Base-by-base conservation (phyloP, 2,113 vertebrate species). In the Cnemophilus loriae region DNA sequence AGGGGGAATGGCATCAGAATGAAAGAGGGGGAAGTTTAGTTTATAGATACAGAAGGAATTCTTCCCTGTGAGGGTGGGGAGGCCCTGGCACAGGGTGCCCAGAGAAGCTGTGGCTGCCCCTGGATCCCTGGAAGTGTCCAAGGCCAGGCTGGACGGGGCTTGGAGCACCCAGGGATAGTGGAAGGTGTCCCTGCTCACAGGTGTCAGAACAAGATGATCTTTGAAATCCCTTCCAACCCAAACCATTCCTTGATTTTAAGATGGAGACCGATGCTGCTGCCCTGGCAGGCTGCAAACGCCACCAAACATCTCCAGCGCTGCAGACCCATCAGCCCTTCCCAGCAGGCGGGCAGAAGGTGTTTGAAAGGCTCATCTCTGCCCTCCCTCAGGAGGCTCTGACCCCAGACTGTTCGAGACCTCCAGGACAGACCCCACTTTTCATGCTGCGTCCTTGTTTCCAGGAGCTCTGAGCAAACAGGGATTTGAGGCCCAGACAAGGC, bases 401-500 rank as follows among this genome's bases (percentile, higher is more conserved):
- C 61, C 26, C 7, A 55, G 11, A 52, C 2, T 15, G 22, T 2
- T 16, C 49, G 11, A 27, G 14, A 76, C 9, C 44, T 71, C 16
- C 37, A 53, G 60, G 20, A 44, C 30, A 53, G 27, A 84, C 24
- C 28, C 16, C 16, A 16, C 24, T 65, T 61, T 20, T 44, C 5
- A 0, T 2, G 6, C 5, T 33, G 49, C 39, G 61, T 21, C 78
- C 61, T 87, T 26, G 6, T 71, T 74, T 57, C 64, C 76, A 75
- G 59, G 20, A 95, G 52, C 39, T 9, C 52, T 35, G 69, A 61
- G 50, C 67, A 50, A 61, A 61, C 57, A 63, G 16, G 77, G 46
- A 39, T 52, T 57, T 73, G 55, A 77, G 86, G 74, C 91, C 37
- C 56, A 90, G 46, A 65, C 79, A 92, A 90, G 79, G 83, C 90